Percentiles rank a stretch among this genome's conserved stretches.
Conservation (phyloP, 2,113 vertebrate genomes). For the Macrotis lagotis region DNA sequence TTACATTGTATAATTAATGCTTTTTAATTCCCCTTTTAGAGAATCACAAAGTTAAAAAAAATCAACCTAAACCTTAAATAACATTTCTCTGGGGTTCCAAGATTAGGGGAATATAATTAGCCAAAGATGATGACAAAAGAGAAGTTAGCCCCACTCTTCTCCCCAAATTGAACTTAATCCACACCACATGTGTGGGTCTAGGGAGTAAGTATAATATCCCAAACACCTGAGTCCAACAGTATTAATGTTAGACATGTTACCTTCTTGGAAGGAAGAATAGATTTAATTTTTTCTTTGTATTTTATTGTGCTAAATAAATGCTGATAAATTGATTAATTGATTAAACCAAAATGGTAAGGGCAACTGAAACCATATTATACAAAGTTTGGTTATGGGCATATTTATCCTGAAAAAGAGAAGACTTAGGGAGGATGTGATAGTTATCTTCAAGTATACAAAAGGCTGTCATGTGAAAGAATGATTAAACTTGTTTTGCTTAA, state of each 20-base stretch:
- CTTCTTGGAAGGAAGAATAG: neutral
- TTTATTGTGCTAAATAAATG: neutral
- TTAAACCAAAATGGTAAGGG: neutral
- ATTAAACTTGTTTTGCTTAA: neutral
- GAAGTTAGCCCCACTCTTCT: neutral
- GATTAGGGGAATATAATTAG: neutral
- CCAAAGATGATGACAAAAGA: neutral
- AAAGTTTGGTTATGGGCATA: neutral
- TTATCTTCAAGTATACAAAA: neutral
- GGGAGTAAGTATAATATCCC: neutral
- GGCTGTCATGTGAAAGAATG: neutral
- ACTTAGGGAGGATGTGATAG: neutral
- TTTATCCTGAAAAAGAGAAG: neutral
- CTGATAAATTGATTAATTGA: neutral
- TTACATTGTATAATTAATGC: neutral
- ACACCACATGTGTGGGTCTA: neutral
- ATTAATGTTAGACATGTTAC: neutral
- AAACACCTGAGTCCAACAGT: neutral
- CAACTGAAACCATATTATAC: neutral
- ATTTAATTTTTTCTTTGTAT: neutral
- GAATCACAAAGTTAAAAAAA: neutral
- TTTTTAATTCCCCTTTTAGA: neutral
- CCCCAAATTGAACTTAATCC: neutral
- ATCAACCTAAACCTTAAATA: neutral
- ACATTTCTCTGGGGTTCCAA: neutral